These are phyloP conservation scores for Grapholita molesta DNA, from an alignment of 1,140 invertebrate genomes.

Conservation along the genomic window DNA sequence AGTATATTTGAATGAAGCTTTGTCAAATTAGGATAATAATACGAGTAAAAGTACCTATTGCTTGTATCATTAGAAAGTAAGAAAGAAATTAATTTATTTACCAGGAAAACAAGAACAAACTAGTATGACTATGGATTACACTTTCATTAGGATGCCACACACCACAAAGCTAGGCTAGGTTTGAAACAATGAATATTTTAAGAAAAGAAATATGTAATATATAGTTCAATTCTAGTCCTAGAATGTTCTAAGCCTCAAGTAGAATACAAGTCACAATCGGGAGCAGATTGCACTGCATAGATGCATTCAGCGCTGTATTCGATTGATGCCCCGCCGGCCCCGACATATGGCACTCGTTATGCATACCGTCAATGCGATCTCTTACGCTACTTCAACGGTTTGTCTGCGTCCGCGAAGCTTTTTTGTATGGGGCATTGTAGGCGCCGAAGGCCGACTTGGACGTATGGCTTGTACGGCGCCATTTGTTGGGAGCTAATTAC, in stretches of 20 bases:
- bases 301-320: slow-evolving; percentile 61
- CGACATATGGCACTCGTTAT: slow-evolving; percentile 72
- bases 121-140: too few relatives aligned
- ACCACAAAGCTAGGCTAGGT: too few relatives aligned
- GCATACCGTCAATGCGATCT: slow-evolving; percentile 64
- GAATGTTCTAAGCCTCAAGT: neutral
- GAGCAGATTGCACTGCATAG: slow-evolving; percentile 46
- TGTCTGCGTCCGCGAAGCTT: slow-evolving; percentile 57
- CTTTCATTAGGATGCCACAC: too few relatives aligned
- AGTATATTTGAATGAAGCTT: too few relatives aligned
- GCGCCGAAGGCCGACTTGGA: neutral
- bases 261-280: slow-evolving; percentile 12
- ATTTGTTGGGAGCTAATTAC: neutral
- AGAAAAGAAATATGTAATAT: too few relatives aligned
- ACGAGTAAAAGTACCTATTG: too few relatives aligned
- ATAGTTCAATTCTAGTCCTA: neutral
- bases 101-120: too few relatives aligned
- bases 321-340: slow-evolving; percentile 64
- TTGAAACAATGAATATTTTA: too few relatives aligned
- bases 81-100: too few relatives aligned
- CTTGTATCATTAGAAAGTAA: too few relatives aligned
- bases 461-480: neutral
- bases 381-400: slow-evolving; percentile 46
- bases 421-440: slow-evolving; percentile 32
- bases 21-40: too few relatives aligned